Base-by-base conservation (phyloP, 2,888 invertebrate genomes). In the Chrysolina americana region DNA sequence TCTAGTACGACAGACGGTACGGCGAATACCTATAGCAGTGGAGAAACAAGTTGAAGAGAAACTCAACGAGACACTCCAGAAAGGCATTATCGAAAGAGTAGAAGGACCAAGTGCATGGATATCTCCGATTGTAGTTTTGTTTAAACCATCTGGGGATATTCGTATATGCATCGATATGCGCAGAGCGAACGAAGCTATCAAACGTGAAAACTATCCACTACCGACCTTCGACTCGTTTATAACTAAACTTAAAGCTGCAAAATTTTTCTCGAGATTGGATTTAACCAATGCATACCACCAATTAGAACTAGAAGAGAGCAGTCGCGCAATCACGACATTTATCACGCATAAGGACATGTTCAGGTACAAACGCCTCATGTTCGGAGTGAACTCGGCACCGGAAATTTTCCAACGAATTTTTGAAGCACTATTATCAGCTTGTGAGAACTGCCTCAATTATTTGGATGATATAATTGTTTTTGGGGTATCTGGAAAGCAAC, bases 341-440 rank as follows among this genome's bases (percentile, higher is more conserved):
- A 81, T 81, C 15, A 81, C 77, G 4, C 76, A 79, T 50, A 78
- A 76, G n/a, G n/a, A n/a, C n/a, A n/a, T n/a, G n/a, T n/a, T n/a
- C n/a, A n/a, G 69, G 79, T 80, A 86, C 72, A n/a, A n/a, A n/a
- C 72, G 86, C 13, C 68, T 87, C 1, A 81, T 86, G 82, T 87
- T 87, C 73, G 86, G 86, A 0, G 83, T 86, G 0, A 84, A 84
- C 28, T 86, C 84, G 9, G 82, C 83, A 9, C 82, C 83, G 10
- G 81, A 82, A 73, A 82, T 80, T 48, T 83, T 77, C 59, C 85
- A 86, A 74, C 73, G 80, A 71, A 78, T 79, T 9, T 77, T 84
- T 62, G 80, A 86, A 78, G 78, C 80, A 68, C 83, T 82, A 0
- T 69, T 86, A 28, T 74, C 83, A 8, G 56, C 76, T 41, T 85